Percentiles rank a stretch among this genome's conserved stretches.
Conservation (phyloP, 2,797 vertebrate genomes). For the Serranus cabrilla region DNA sequence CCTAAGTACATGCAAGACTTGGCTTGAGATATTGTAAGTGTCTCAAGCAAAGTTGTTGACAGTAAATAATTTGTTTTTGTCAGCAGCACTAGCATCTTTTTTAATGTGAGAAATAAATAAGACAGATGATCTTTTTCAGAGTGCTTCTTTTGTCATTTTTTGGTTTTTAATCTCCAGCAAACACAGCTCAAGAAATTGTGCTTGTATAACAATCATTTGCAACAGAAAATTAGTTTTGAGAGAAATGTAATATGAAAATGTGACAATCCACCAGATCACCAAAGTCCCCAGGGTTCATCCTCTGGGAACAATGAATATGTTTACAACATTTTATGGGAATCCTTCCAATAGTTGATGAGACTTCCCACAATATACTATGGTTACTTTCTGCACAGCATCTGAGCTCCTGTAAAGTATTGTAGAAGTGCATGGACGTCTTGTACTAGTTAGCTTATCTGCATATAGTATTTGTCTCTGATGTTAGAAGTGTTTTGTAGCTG, state of each 20-base stretch:
- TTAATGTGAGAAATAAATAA: neutral
- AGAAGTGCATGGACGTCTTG: neutral
- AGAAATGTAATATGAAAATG: too few species aligned
- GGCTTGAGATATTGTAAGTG: too few species aligned
- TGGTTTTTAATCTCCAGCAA: neutral
- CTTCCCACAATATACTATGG: neutral
- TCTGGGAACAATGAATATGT: neutral
- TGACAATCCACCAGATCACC: neutral
- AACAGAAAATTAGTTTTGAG: neutral
- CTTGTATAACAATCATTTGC: neutral
- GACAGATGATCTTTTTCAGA: too few species aligned
- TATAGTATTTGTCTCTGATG: constrained; percentile 9
- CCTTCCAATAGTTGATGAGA: neutral
- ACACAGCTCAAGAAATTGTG: too few species aligned
- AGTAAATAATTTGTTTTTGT: neutral
- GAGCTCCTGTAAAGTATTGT: neutral
- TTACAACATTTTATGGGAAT: neutral
- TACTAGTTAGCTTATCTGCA: neutral
- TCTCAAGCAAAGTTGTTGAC: too few species aligned
- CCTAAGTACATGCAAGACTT: neutral
- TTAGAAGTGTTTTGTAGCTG: constrained; percentile 13
- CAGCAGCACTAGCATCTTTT: too few species aligned
- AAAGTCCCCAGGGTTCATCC: neutral
- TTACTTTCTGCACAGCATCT: neutral
- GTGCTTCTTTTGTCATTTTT: neutral